Conservation (phyloP, 2,113 vertebrate species). For the Perca flavescens region DNA sequence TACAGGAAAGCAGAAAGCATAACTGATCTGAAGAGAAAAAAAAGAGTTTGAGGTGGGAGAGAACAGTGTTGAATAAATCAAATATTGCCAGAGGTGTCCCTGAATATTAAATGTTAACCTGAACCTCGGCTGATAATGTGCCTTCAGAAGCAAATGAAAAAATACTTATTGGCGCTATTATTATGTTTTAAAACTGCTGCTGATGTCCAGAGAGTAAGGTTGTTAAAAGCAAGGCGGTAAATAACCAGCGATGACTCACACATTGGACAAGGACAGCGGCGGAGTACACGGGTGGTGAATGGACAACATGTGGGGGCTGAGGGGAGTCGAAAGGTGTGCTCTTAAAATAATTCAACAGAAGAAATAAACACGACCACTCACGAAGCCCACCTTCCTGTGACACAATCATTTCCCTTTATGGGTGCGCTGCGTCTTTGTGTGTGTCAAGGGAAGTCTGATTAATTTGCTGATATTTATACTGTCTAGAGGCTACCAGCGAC, state of each 20-base stretch:
- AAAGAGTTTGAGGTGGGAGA: not conserved
- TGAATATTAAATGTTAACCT: constrained; percentile 43
- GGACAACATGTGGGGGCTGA: constrained; percentile 47
- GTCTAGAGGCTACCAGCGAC: not conserved
- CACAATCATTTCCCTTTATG: constrained; percentile 5
- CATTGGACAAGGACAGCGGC: constrained; percentile 1
- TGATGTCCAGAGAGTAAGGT: constrained; percentile 42
- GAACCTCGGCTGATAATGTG: constrained; percentile 1
- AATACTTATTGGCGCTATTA: constrained; percentile 49
- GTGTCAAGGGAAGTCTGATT: not conserved
- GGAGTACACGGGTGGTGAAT: not conserved
- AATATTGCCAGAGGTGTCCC: not conserved
- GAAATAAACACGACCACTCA: not conserved
- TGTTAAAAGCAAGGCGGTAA: constrained; percentile 23
- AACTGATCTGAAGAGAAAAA: not conserved
- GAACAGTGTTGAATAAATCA: constrained; percentile 16
- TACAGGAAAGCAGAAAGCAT: not conserved
- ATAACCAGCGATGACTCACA: constrained; percentile 58
- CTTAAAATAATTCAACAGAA: constrained; percentile 65
- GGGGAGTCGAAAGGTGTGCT: constrained; percentile 25
- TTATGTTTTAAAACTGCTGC: constrained; percentile 43
- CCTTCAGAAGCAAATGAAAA: not conserved
- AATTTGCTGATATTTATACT: constrained; percentile 6
- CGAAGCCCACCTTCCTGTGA: constrained; percentile 47
- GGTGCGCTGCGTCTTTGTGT: not conserved